Base-by-base conservation (phyloP, 1,140 invertebrate genomes). In the Lepidurus couesii region DNA sequence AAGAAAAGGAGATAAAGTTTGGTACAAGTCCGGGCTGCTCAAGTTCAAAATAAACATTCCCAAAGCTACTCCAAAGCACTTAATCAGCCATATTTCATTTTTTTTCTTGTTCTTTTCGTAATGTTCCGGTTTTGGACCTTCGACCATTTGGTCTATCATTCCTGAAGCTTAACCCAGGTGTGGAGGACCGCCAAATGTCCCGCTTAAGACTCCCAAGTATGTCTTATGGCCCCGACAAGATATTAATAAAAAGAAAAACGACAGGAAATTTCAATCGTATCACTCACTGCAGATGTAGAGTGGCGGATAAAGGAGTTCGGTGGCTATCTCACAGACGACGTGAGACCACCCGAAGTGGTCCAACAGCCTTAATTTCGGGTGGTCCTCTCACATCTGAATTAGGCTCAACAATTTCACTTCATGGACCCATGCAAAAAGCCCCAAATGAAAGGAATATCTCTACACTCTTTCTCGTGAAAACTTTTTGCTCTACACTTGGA, bases 331-430 rank as follows among this genome's bases (percentile, higher is more conserved):
- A 34, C 45, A 47, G 45, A 65, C 16, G 53, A 65, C 53, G 53
- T 65, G 13, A 65, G 53, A 65, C 53, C 53, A 65, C 53, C 34
- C 53, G 21, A 65, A 65, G 53, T 65, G 53, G 53, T 65, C 13
- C 53, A 65, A 65, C 53, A 65, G 53, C 53, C 53, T 65, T 21
- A 34, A 16, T 65, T 65, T 65, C 53, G 53, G 53, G 53, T 65
- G 53, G 53, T 65, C 53, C 53, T 65, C 21, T 65, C 53, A 65
- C 53, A 65, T 65, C 21, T 65, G 16, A 65, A 65, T 65, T 65
- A 65, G 53, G 53, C 53, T 65, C 53, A 65, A 16, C 16, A 65
- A 65, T 65, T 65, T 65, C 53, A 13, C 13, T 65, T 65, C 53
- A 65, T 9, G 21, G 53, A 13, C 53, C 13, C 13, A 13, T 65